Percentiles rank a stretch among this genome's conserved stretches.
Evolutionary conservation across 2,888 invertebrate species (phyloP).

Genomic region (Lasius fuliginosus): DNA sequence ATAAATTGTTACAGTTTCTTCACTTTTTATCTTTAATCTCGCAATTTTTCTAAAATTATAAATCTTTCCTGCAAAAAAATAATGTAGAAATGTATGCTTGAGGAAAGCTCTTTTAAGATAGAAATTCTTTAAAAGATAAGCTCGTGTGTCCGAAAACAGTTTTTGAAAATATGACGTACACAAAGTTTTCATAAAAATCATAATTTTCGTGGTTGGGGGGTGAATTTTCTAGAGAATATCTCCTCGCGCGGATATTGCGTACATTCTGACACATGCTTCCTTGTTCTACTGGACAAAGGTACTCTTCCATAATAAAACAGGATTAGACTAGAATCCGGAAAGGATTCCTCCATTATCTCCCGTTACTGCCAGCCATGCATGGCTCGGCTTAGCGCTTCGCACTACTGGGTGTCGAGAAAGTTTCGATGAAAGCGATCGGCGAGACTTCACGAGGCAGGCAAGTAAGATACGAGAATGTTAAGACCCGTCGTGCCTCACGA

Average conservation of each 20-base stretch:
- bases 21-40: not conserved
- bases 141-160: not conserved
- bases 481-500: slow-evolving; percentile 73
- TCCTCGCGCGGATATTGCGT: not conserved
- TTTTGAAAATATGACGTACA: not conserved
- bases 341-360: slow-evolving; percentile 55
- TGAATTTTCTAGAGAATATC: not conserved
- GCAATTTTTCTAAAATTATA: not conserved
- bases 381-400: slow-evolving; percentile 21
- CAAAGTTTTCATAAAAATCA: slow-evolving; percentile 24
- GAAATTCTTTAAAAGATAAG: not conserved
- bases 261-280: slow-evolving; percentile 28
- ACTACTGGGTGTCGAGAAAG: slow-evolving; percentile 47
- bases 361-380: slow-evolving; percentile 54
- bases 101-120: not conserved
- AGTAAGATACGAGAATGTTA: slow-evolving; percentile 67
- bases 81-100: slow-evolving; percentile 2
- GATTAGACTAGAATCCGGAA: slow-evolving; percentile 53
- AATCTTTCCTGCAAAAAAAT: not conserved
- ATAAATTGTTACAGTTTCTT: not conserved
- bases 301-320: slow-evolving; percentile 45
- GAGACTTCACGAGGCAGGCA: slow-evolving; percentile 32
- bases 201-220: slow-evolving; percentile 19
- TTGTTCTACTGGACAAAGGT: slow-evolving; percentile 34
- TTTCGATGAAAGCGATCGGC: slow-evolving; percentile 48